Evolutionary conservation across 92 coral and sea anemone genomes (phyloP).

Genomic region (Palythoa grandis): DNA sequence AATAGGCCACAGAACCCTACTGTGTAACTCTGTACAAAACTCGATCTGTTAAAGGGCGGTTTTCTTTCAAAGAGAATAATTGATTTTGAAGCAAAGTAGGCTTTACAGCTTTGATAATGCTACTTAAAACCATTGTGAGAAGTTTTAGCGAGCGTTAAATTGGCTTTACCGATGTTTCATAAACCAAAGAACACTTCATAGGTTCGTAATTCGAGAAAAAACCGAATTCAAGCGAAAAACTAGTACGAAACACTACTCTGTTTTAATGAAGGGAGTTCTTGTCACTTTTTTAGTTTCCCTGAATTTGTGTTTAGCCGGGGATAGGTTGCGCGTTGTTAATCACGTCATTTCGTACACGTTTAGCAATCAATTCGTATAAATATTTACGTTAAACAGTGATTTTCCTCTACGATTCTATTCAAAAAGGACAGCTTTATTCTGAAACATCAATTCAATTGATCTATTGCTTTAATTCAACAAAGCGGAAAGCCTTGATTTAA

Average conservation of each 20-base stretch:
- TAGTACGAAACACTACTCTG: background rate
- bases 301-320: slow-evolving; percentile 56
- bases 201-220: background rate
- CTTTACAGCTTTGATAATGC: slow-evolving; percentile 10
- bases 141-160: slow-evolving; percentile 28
- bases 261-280: background rate
- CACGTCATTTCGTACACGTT: slow-evolving; percentile 58
- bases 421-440: slow-evolving; percentile 58
- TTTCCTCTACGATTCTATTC: slow-evolving; percentile 62
- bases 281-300: slow-evolving; percentile 22
- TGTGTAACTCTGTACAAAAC: slow-evolving; percentile 20
- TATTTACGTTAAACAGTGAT: slow-evolving; percentile 76
- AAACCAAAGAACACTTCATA: slow-evolving; percentile 25
- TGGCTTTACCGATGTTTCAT: slow-evolving; percentile 23
- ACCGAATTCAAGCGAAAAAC: background rate
- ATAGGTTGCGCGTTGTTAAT: slow-evolving; percentile 55
- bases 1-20: slow-evolving; percentile 33
- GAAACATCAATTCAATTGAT: slow-evolving; percentile 55
- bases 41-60: slow-evolving; percentile 39
- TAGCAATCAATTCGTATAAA: slow-evolving; percentile 73
- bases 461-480: slow-evolving; percentile 20
- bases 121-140: slow-evolving; percentile 23
- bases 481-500: slow-evolving; percentile 6
- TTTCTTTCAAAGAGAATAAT: slow-evolving; percentile 38
- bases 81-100: slow-evolving; percentile 20